Conservation (phyloP, 64 coral and sea anemone species). For the Stichodactyla helianthus region DNA sequence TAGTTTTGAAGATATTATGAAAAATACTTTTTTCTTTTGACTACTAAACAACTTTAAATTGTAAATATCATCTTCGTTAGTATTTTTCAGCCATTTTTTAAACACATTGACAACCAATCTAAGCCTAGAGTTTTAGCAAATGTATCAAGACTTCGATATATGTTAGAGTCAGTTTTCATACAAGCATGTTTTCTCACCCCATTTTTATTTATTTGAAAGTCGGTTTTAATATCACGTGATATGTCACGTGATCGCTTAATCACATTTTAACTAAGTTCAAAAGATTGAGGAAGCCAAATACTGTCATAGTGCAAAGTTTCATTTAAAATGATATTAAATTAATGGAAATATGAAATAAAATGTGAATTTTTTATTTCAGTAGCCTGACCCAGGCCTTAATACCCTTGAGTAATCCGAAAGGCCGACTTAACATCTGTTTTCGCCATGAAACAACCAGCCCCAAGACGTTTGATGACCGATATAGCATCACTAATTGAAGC, state of each 20-base stretch:
- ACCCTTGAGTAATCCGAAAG: constrained; percentile 19
- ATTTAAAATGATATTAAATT: not conserved
- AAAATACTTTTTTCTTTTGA: not conserved
- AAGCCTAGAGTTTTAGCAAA: constrained; percentile 22
- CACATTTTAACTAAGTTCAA: not conserved
- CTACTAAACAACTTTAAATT: not conserved
- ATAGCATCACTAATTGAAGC: constrained; percentile 28
- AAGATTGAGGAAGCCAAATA: constrained; percentile 11
- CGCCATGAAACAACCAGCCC: constrained; percentile 21
- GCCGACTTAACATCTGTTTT: constrained; percentile 39
- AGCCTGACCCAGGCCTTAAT: not conserved
- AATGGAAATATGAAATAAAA: not conserved
- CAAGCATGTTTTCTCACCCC: not conserved
- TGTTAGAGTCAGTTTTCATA: not conserved
- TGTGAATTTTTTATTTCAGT: not conserved
- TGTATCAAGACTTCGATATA: not conserved
- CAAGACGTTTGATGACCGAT: not conserved
- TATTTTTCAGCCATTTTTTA: not conserved
- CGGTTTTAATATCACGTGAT: constrained; percentile 11
- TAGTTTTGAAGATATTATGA: not conserved
- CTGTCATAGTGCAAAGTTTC: constrained; percentile 21
- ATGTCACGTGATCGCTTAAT: not conserved
- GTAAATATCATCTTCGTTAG: not conserved
- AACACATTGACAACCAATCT: constrained; percentile 26
- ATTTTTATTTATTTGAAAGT: not conserved